Evolutionary conservation across 2,888 invertebrate genomes (phyloP).

Genomic region (Apodemia mormo): DNA sequence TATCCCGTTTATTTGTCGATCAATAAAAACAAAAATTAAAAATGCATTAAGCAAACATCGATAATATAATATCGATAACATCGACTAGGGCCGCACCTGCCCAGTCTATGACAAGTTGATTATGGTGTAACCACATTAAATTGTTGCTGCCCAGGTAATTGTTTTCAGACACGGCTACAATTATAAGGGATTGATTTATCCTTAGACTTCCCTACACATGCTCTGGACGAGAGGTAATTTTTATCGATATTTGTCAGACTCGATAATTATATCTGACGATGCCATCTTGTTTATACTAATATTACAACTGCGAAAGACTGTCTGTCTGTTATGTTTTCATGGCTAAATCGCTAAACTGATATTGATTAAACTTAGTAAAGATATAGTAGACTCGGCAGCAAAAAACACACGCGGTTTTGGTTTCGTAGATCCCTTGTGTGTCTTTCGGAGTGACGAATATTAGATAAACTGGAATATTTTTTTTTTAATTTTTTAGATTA

Average conservation of each 20-base stretch:
- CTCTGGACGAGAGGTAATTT: neutral
- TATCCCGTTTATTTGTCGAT: conserved; percentile 4
- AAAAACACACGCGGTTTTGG: no score
- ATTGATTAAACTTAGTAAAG: no score
- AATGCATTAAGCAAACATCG: conserved; percentile 26
- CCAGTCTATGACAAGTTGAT: conserved; percentile 50
- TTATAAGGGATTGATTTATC: conserved; percentile 52
- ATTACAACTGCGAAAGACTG: no score
- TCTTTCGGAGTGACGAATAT: no score
- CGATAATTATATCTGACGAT: no score
- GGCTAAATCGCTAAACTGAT: no score
- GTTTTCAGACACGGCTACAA: conserved; percentile 46
- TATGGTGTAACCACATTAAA: conserved; percentile 38
- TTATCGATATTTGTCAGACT: neutral
- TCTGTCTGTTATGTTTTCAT: no score
- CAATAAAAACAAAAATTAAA: conserved; percentile 1
- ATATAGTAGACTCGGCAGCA: no score
- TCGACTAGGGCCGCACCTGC: conserved; percentile 43
- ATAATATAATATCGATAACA: conserved; percentile 30
- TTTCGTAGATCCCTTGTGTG: no score
- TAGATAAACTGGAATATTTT: no score
- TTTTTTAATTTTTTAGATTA: no score
- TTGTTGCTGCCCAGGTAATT: conserved; percentile 41
- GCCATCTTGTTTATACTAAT: no score
- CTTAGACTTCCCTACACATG: conserved; percentile 39